These are phyloP conservation scores for Troglohyphantes excavatus DNA, from an alignment of 2,888 invertebrate genomes.

Conservation along the genomic window DNA sequence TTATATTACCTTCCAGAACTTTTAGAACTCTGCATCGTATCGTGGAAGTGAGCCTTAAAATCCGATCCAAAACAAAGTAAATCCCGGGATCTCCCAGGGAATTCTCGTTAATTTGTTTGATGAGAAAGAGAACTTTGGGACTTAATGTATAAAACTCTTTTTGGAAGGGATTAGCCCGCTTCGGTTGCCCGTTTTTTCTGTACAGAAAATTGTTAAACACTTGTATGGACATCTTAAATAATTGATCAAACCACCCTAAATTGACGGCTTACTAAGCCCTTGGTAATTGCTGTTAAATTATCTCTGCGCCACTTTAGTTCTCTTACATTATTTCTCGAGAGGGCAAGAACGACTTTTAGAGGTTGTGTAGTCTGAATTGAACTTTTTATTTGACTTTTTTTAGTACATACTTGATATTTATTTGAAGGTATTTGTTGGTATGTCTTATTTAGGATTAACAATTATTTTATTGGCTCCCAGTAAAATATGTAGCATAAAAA, in stretches of 20 bases:
- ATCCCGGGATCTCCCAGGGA: too few relatives aligned
- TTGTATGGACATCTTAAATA: conserved; percentile 37
- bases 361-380: not conserved
- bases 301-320: conserved; percentile 16
- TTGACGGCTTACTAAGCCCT: conserved; percentile 37
- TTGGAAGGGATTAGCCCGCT: conserved; percentile 28
- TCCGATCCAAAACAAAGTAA: too few relatives aligned
- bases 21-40: too few relatives aligned
- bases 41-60: too few relatives aligned
- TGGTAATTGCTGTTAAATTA: conserved; percentile 25
- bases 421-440: too few relatives aligned
- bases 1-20: too few relatives aligned
- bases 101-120: conserved; percentile 28
- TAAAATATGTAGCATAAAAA: too few relatives aligned
- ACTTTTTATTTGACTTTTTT: not conserved
- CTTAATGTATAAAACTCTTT: conserved; percentile 17
- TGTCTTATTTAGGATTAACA: too few relatives aligned
- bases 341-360: too few relatives aligned
- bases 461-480: too few relatives aligned
- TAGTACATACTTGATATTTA: not conserved
- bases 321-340: not conserved
- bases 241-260: conserved; percentile 43
- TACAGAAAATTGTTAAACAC: conserved; percentile 15
- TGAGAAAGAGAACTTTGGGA: conserved; percentile 7
- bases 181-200: not conserved